Evolutionary conservation across 2,888 invertebrate genomes (phyloP).

Genomic region (Drosophila tanythrix): DNA sequence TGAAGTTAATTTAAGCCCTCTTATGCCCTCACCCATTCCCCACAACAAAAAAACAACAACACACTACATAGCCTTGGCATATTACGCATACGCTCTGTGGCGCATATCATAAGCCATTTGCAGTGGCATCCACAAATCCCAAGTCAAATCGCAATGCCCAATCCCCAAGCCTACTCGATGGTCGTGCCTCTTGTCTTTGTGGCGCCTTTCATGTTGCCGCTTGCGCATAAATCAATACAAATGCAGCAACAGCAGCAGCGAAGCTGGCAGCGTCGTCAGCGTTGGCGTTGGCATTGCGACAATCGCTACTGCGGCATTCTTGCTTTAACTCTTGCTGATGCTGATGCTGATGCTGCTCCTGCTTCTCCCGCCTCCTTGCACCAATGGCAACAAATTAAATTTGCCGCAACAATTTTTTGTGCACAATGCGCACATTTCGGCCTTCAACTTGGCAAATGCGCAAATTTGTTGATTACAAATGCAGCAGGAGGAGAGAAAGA

Average conservation of each 20-base stretch:
- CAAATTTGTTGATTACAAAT: slow-evolving; percentile 47
- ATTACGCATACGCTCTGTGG: slow-evolving; percentile 71
- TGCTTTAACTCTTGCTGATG: neutral
- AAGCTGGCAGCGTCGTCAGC: slow-evolving; percentile 16
- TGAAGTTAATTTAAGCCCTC: slow-evolving; percentile 22
- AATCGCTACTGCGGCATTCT: slow-evolving; percentile 38
- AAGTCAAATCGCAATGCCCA: slow-evolving; percentile 14
- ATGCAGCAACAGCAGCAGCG: slow-evolving; percentile 31
- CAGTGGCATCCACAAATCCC: slow-evolving; percentile 31
- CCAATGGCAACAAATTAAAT: slow-evolving; percentile 60
- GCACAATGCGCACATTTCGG: slow-evolving; percentile 51
- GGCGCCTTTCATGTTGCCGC: slow-evolving; percentile 66
- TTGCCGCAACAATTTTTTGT: slow-evolving; percentile 42
- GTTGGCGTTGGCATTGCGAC: slow-evolving; percentile 38
- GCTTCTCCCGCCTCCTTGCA: neutral
- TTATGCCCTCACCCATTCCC: neutral
- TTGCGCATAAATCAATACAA: slow-evolving; percentile 76
- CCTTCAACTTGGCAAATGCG: slow-evolving; percentile 50
- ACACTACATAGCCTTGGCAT: slow-evolving; percentile 11
- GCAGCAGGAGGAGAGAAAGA: neutral
- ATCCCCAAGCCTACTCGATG: slow-evolving; percentile 25
- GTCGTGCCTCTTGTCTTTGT: slow-evolving; percentile 41
- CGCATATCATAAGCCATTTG: slow-evolving; percentile 45
- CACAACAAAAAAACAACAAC: neutral
- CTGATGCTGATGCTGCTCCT: neutral